Conservation (phyloP, 2,888 invertebrate species). For the Psylliodes chrysocephalus region DNA sequence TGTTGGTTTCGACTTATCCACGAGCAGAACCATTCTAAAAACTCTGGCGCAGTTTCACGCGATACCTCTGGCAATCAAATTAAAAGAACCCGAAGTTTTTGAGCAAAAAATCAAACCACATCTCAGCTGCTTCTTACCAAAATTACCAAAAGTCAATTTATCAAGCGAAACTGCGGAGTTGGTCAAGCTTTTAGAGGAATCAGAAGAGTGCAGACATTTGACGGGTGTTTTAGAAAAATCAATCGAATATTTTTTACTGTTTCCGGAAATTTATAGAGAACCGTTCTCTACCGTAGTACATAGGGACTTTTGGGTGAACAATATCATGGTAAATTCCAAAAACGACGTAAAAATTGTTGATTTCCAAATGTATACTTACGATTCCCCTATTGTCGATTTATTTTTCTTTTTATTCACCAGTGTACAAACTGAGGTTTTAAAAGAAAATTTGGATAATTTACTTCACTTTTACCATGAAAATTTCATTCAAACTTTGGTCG, state of each 20-base stretch:
- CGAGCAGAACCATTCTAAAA: constrained; percentile 61
- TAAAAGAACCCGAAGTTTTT: constrained; percentile 60
- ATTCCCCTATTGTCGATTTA: constrained; percentile 44
- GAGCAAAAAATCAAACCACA: constrained; percentile 54
- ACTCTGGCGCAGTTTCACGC: constrained; percentile 67
- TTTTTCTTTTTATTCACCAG: constrained; percentile 51
- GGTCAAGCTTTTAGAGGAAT: neutral
- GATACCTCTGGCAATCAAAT: constrained; percentile 66
- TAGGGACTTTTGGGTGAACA: constrained; percentile 70
- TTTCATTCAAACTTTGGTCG: constrained; percentile 14
- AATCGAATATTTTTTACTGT: neutral
- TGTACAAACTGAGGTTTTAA: constrained; percentile 29
- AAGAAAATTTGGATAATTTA: constrained; percentile 4
- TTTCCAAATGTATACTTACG: constrained; percentile 48
- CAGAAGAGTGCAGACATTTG: neutral
- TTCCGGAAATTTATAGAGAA: constrained; percentile 48
- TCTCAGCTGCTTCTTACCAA: constrained; percentile 10
- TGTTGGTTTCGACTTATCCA: constrained; percentile 63
- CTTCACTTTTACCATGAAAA: constrained; percentile 13
- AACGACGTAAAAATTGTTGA: constrained; percentile 48
- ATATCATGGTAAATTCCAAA: constrained; percentile 65
- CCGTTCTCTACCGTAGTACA: constrained; percentile 68
- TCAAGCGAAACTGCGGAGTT: neutral
- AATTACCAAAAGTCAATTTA: neutral
- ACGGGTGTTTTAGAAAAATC: neutral